Evolutionary conservation across 2,888 invertebrate genomes (phyloP).

Genomic region (Cistogaster globosa): DNA sequence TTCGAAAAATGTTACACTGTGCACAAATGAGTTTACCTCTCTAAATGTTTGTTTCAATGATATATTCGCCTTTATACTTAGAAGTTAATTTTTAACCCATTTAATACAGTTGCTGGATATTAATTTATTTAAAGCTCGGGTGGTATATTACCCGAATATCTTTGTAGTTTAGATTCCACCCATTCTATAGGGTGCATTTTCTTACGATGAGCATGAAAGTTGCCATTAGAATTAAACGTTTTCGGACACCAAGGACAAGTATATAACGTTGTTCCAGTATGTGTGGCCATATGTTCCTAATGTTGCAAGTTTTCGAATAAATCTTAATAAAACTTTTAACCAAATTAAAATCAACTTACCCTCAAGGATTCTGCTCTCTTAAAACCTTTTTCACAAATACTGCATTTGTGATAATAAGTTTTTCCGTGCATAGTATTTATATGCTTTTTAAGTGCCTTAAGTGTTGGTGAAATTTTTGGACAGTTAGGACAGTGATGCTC

Average conservation of each 20-base stretch:
- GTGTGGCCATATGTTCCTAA: slow-evolving; percentile 81
- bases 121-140: slow-evolving; percentile 24
- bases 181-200: slow-evolving; percentile 80
- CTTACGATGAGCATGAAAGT: slow-evolving; percentile 80
- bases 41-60: too few relatives aligned
- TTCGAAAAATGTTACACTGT: too few relatives aligned
- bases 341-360: neutral
- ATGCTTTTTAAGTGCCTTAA: slow-evolving; percentile 81
- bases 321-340: neutral
- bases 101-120: too few relatives aligned
- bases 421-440: slow-evolving; percentile 80
- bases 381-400: slow-evolving; percentile 81
- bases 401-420: slow-evolving; percentile 79
- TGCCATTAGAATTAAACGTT: slow-evolving; percentile 80
- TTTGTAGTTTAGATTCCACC: slow-evolving; percentile 74
- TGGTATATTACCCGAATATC: slow-evolving; percentile 58
- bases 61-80: too few relatives aligned
- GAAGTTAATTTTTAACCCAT: too few relatives aligned
- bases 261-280: slow-evolving; percentile 78
- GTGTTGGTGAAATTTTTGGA: slow-evolving; percentile 80
- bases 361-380: slow-evolving; percentile 76
- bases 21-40: too few relatives aligned
- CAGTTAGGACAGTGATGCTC: slow-evolving; percentile 79
- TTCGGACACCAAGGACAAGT: slow-evolving; percentile 80
- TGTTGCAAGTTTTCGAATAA: neutral